Conservation (phyloP, 2,888 invertebrate species). For the Silvanus unidentatus region DNA sequence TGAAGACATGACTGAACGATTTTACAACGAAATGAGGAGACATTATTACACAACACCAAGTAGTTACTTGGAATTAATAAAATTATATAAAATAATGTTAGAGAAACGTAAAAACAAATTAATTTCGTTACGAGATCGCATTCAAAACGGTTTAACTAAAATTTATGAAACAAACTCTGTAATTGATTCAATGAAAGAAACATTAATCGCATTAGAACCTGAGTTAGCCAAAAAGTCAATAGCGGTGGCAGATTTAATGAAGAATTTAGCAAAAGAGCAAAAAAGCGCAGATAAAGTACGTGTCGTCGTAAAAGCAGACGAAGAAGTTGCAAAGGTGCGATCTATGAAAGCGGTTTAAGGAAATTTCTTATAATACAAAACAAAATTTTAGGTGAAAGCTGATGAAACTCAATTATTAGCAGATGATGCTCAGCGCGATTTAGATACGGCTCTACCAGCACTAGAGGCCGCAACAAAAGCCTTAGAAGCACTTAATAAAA, state of each 20-base stretch:
- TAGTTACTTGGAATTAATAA: slow-evolving; percentile 80
- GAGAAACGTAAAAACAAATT: slow-evolving; percentile 65
- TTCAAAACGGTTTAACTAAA: slow-evolving; percentile 74
- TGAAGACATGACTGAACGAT: slow-evolving; percentile 67
- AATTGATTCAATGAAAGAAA: slow-evolving; percentile 80
- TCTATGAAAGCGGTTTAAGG: slow-evolving; percentile 2
- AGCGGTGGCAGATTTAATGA: slow-evolving; percentile 70
- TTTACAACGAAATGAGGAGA: slow-evolving; percentile 76
- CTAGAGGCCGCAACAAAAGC: slow-evolving; percentile 80
- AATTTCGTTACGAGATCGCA: slow-evolving; percentile 59
- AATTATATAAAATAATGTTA: slow-evolving; percentile 67
- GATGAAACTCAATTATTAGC: slow-evolving; percentile 77
- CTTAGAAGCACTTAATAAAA: slow-evolving; percentile 78
- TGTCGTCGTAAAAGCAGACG: slow-evolving; percentile 72
- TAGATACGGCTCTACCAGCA: slow-evolving; percentile 81
- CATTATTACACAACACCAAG: slow-evolving; percentile 89
- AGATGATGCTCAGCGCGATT: slow-evolving; percentile 76
- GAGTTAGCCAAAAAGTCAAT: slow-evolving; percentile 70
- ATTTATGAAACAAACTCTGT: slow-evolving; percentile 73
- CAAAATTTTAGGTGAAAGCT: slow-evolving; percentile 65
- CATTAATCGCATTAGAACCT: slow-evolving; percentile 75
- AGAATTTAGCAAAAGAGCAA: slow-evolving; percentile 71
- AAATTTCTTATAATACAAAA: slow-evolving; percentile 4
- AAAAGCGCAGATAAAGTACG: slow-evolving; percentile 76
- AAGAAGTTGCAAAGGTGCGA: slow-evolving; percentile 76